Evolutionary conservation across 1,140 invertebrate genomes (phyloP), one percentile per base, ranked within the genome.

Genomic region (Eumeta japonica): DNA sequence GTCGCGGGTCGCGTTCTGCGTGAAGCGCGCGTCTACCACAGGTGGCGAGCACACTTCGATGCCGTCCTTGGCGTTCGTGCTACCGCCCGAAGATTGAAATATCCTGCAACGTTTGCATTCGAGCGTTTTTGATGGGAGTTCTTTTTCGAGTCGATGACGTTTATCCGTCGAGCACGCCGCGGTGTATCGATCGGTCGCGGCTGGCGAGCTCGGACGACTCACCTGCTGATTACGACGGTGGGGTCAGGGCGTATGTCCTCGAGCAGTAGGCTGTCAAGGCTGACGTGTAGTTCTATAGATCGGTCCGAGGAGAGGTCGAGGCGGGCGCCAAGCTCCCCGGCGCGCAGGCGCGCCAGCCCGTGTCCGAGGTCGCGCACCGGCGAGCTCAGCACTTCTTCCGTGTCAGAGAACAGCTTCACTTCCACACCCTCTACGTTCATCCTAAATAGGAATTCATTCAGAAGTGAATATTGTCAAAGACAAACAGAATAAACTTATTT

Each of bases 161-260:
- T n/a, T n/a, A n/a, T n/a, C n/a, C n/a, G n/a, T n/a, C n/a, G n/a
- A n/a, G n/a, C n/a, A n/a, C n/a, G n/a, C n/a, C n/a, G n/a, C n/a
- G n/a, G n/a, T n/a, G n/a, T n/a, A n/a, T n/a, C n/a, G n/a, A n/a
- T n/a, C n/a, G n/a, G n/a, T n/a, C n/a, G n/a, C n/a, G n/a, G n/a
- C n/a, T n/a, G n/a, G n/a, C n/a, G n/a, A n/a, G n/a, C n/a, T n/a
- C n/a, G n/a, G n/a, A 13, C 20, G 35, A 56, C 58, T 51, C 58
- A 87, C 85, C 82, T 86, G 66, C 81, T 81, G n/a, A 83, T 81
- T 24, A 81, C 70, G 38, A 81, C 64, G 4, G 65, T 65, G 38
- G 77, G 79, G 43, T 88, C 83, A 13, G 83, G 83, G 41, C 88
- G 72, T 10, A 86, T 86, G 52, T 92, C 89, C 62, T 88, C 82